These are phyloP conservation scores for Corvus cornix DNA, from an alignment of 2,113 vertebrate species.

Conservation along the genomic window DNA sequence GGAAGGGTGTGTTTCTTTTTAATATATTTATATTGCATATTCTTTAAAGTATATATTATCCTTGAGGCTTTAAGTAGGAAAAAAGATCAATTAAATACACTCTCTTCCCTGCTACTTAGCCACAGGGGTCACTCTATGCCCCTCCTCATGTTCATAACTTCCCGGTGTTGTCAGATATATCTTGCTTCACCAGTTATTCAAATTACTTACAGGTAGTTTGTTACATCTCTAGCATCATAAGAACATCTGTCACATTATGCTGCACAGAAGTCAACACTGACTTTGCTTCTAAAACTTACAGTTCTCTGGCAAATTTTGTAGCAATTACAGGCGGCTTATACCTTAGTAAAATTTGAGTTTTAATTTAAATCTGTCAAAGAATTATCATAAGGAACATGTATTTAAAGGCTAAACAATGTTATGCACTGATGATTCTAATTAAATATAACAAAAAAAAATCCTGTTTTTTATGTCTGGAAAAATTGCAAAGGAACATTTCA, in stretches of 20 bases:
- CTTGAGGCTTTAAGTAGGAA: neutral
- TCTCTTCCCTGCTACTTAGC: neutral
- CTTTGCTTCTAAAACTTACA: neutral
- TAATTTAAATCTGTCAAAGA: neutral
- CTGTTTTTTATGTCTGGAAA: neutral
- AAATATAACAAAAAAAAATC: neutral
- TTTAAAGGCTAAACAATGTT: neutral
- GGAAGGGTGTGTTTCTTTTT: fast-evolving
- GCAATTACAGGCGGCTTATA: neutral
- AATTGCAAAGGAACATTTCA: neutral
- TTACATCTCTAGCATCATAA: conserved; percentile 20
- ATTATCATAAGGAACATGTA: neutral
- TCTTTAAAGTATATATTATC: neutral
- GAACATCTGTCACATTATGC: conserved; percentile 51
- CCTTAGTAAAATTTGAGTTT: neutral
- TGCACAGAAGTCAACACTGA: neutral
- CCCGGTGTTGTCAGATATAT: conserved; percentile 20
- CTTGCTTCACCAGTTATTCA: conserved; percentile 58
- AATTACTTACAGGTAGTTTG: conserved; percentile 53
- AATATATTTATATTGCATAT: neutral
- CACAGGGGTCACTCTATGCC: neutral
- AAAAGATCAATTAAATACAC: neutral
- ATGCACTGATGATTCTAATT: neutral
- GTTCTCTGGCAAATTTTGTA: neutral
- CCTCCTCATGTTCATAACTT: neutral